Conservation (phyloP, 53 echinoderm and acorn worm genomes). For the Mesocentrotus franciscanus region DNA sequence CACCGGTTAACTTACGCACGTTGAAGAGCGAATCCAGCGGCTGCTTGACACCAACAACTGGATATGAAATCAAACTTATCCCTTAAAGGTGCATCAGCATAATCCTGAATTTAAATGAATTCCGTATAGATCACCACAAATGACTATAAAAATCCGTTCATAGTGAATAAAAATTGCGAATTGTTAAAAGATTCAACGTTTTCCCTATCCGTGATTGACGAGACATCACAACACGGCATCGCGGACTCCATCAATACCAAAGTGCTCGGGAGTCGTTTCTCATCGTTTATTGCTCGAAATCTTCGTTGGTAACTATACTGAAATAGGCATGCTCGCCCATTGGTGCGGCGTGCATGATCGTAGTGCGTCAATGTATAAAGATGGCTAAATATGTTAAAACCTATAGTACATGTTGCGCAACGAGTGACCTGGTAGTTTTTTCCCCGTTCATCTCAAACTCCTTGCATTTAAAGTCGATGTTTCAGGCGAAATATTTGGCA, state of each 20-base stretch:
- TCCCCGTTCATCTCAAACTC: neutral
- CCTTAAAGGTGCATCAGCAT: neutral
- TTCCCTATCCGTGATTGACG: neutral
- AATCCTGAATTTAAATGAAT: constrained; percentile 17
- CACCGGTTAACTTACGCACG: neutral
- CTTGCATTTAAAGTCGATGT: too few relatives aligned
- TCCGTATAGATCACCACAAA: constrained; percentile 12
- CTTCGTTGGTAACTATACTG: neutral
- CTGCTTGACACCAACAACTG: constrained; percentile 3
- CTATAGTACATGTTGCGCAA: neutral
- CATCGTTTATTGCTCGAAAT: neutral
- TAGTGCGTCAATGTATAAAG: neutral
- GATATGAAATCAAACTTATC: neutral
- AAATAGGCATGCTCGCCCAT: neutral
- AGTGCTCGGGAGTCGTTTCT: neutral
- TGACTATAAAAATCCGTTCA: constrained; percentile 9
- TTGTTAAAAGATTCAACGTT: neutral
- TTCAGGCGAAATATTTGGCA: too few relatives aligned
- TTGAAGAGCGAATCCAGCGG: neutral
- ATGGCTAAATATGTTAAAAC: neutral
- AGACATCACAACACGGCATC: neutral
- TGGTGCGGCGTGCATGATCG: neutral
- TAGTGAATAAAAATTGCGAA: neutral
- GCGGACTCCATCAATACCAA: neutral
- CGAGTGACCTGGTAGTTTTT: neutral